Conservation (phyloP, 1,140 invertebrate species). For the Trachymyrmex septentrionalis region DNA sequence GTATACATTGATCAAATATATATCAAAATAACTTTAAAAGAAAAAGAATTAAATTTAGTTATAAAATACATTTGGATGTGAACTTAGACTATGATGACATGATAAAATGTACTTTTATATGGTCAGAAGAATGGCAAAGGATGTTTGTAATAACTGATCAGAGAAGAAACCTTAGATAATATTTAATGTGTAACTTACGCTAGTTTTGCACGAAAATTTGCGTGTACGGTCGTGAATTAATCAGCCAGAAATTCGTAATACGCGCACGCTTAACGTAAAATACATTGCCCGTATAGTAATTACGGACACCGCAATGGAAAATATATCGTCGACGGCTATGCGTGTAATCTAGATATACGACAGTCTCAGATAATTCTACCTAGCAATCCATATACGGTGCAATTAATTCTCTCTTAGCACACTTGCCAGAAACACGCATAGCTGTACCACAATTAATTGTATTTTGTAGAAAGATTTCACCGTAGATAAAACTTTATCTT, state of each 20-base stretch:
- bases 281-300: constrained; percentile 42
- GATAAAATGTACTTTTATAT: not conserved
- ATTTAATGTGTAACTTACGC: not conserved
- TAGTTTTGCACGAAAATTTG: not conserved
- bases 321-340: constrained; percentile 45
- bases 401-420: constrained; percentile 55
- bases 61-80: not conserved
- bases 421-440: constrained; percentile 39
- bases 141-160: not conserved
- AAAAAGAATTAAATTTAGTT: not conserved
- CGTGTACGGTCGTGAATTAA: constrained; percentile 26
- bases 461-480: not conserved
- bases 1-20: not conserved
- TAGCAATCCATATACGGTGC: constrained; percentile 34
- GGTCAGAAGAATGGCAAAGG: not conserved
- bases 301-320: constrained; percentile 51
- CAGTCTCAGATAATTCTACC: constrained; percentile 51
- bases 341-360: constrained; percentile 54
- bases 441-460: constrained; percentile 48
- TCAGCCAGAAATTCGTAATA: constrained; percentile 39
- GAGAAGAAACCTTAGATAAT: not conserved
- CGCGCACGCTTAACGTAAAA: constrained; percentile 38
- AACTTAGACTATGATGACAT: not conserved
- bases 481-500: not conserved
- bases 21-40: not conserved